Percentiles rank a stretch among this genome's conserved stretches.
Conservation (phyloP, 2,888 invertebrate species). For the Caradrina clavipalpis region DNA sequence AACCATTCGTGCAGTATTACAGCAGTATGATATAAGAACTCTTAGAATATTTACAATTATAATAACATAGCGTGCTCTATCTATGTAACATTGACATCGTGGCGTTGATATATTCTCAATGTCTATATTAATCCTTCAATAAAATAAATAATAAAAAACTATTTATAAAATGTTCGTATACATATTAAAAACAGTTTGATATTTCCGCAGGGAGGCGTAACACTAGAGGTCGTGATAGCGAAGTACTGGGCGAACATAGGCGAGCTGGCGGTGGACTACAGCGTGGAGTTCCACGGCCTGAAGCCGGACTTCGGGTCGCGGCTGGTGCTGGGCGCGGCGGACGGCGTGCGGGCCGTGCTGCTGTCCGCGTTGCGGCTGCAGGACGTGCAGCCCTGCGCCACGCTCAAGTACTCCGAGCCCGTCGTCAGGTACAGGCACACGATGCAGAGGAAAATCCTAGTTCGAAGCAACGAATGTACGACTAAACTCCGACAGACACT, state of each 20-base stretch:
- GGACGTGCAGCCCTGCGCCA: constrained; percentile 94
- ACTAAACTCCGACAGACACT: too few relatives aligned
- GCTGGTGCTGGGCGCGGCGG: constrained; percentile 94
- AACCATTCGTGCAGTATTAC: too few relatives aligned
- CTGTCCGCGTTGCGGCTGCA: constrained; percentile 94
- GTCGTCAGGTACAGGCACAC: constrained; percentile 92
- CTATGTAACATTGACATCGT: too few relatives aligned
- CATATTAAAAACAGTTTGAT: constrained; percentile 5
- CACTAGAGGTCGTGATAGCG: constrained; percentile 97
- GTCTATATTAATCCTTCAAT: too few relatives aligned
- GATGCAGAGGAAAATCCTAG: too few relatives aligned
- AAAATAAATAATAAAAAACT: too few relatives aligned
- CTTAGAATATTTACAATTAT: too few relatives aligned
- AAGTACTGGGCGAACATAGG: constrained; percentile 99
- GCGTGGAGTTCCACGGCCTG: constrained; percentile 95
- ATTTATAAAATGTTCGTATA: too few relatives aligned
- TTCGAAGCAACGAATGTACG: too few relatives aligned
- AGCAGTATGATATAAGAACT: too few relatives aligned
- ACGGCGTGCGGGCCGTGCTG: constrained; percentile 94
- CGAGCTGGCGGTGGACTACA: constrained; percentile 93
- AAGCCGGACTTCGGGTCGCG: constrained; percentile 91
- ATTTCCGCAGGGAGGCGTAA: constrained; percentile 92
- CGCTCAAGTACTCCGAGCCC: constrained; percentile 94
- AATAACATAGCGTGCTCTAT: too few relatives aligned
- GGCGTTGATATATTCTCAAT: too few relatives aligned